phyloP scores from a whole-genome alignment of 2,113 vertebrate genomes.

The Odocoileus hemionus region DNA sequence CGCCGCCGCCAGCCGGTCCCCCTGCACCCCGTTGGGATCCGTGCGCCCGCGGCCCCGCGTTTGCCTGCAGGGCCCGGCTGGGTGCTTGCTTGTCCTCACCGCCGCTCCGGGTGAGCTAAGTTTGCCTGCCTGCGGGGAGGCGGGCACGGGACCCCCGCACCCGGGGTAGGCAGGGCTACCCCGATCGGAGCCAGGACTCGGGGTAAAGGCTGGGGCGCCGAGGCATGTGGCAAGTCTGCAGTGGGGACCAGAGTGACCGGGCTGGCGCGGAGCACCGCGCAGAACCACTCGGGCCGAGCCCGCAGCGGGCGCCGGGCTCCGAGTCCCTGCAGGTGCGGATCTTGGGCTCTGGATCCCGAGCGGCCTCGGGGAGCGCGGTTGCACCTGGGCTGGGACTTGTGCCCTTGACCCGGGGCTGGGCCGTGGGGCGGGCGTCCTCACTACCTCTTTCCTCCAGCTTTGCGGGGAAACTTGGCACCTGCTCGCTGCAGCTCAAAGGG shows the following conservation, averaged over 20 bases:
- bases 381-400: not conserved
- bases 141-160: not conserved
- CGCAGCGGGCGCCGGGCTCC: not conserved
- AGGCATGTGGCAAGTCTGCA: not conserved
- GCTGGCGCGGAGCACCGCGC: not conserved
- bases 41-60: not conserved
- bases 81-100: not conserved
- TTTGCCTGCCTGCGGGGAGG: slow-evolving; percentile 45
- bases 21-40: not conserved
- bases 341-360: not conserved
- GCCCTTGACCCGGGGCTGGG: not conserved
- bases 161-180: not conserved
- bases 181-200: not conserved
- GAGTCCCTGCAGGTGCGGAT: not conserved
- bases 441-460: not conserved
- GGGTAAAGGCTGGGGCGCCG: not conserved
- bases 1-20: not conserved
- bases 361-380: not conserved
- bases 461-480: slow-evolving; percentile 57
- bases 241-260: not conserved
- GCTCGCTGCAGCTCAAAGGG: not conserved
- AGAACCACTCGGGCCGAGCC: not conserved
- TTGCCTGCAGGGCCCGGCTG: slow-evolving; percentile 45
- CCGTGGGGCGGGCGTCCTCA: not conserved
- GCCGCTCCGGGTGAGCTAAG: slow-evolving; percentile 48